Percentiles rank a stretch among this genome's conserved stretches.
Evolutionary conservation across 2,797 vertebrate species (phyloP).

Genomic region (Lophius americanus): DNA sequence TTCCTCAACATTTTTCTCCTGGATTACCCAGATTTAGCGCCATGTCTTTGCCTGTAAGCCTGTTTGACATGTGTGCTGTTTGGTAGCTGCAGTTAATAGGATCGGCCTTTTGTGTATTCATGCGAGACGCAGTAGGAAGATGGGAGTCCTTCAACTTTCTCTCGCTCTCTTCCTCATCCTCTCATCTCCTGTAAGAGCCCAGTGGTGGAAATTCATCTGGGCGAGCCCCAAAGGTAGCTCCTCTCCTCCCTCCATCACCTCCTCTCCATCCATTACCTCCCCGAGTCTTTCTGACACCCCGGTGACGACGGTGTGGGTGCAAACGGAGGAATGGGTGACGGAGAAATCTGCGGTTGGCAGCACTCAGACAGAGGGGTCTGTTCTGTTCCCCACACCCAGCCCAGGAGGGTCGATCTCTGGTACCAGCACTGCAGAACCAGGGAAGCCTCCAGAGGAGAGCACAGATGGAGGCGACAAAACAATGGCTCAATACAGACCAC

Average conservation of each 20-base stretch:
- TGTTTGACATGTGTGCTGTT: slow-evolving; percentile 18
- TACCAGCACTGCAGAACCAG: slow-evolving; percentile 12
- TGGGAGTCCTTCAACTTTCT: slow-evolving; percentile 48
- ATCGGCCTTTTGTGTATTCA: background rate
- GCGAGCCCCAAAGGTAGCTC: slow-evolving; percentile 19
- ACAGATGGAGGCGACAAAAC: slow-evolving; percentile 34
- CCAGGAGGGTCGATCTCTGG: slow-evolving; percentile 10
- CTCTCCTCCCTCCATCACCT: background rate
- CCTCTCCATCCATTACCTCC: slow-evolving; percentile 30
- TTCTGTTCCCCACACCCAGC: slow-evolving; percentile 14
- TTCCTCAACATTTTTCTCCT: slow-evolving; percentile 3
- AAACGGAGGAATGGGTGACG: slow-evolving; percentile 13
- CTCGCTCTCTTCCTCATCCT: slow-evolving; percentile 50
- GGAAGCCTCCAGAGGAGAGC: slow-evolving; percentile 7
- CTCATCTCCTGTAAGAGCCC: slow-evolving; percentile 42
- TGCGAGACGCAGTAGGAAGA: slow-evolving; percentile 29
- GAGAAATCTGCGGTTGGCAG: slow-evolving; percentile 9
- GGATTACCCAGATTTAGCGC: slow-evolving; percentile 20
- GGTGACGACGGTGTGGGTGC: slow-evolving; percentile 11
- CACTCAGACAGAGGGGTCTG: slow-evolving; percentile 21
- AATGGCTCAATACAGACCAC: slow-evolving; percentile 51
- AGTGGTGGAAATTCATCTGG: slow-evolving; percentile 58
- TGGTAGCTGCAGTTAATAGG: background rate
- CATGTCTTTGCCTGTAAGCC: background rate
- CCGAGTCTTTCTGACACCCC: slow-evolving; percentile 4